Percentiles rank a stretch among this genome's conserved stretches.
Conservation (phyloP, 2,797 vertebrate genomes). For the Pygocentrus nattereri region DNA sequence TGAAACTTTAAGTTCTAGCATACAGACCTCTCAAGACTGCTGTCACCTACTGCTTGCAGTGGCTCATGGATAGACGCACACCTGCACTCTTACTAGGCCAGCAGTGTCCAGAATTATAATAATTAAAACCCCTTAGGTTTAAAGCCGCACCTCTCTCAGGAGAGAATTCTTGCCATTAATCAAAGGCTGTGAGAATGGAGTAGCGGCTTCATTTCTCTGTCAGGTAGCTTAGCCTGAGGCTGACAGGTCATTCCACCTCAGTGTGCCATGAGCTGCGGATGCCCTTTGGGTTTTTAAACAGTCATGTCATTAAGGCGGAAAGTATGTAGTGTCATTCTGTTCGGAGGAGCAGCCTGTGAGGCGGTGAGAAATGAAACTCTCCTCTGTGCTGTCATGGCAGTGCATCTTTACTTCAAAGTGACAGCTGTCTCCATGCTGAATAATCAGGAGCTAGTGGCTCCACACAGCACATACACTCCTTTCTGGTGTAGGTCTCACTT, state of each 20-base stretch:
- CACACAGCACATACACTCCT: neutral
- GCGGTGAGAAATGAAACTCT: neutral
- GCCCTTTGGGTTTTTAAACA: conserved; percentile 23
- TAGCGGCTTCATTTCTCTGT: neutral
- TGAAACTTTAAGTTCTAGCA: neutral
- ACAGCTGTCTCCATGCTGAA: conserved; percentile 2
- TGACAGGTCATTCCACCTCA: conserved; percentile 15
- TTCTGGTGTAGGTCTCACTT: neutral
- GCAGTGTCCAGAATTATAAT: conserved; percentile 7
- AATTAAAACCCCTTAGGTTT: conserved; percentile 3
- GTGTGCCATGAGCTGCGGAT: conserved; percentile 4
- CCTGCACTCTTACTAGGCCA: neutral
- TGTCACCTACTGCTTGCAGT: neutral
- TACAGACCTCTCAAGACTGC: too few relatives aligned
- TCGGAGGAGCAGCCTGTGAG: neutral
- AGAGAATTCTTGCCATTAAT: conserved; percentile 21
- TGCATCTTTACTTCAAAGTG: conserved; percentile 1
- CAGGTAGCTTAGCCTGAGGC: conserved; percentile 13
- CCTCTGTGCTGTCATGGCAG: neutral
- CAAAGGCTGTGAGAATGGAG: neutral
- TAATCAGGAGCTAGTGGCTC: neutral
- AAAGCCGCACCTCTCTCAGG: conserved; percentile 4
- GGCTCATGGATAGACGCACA: neutral
- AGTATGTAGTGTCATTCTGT: conserved; percentile 6
- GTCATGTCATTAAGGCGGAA: conserved; percentile 16